Conservation (phyloP, 92 coral and sea anemone genomes). For the Anthopleura xanthogrammica region DNA sequence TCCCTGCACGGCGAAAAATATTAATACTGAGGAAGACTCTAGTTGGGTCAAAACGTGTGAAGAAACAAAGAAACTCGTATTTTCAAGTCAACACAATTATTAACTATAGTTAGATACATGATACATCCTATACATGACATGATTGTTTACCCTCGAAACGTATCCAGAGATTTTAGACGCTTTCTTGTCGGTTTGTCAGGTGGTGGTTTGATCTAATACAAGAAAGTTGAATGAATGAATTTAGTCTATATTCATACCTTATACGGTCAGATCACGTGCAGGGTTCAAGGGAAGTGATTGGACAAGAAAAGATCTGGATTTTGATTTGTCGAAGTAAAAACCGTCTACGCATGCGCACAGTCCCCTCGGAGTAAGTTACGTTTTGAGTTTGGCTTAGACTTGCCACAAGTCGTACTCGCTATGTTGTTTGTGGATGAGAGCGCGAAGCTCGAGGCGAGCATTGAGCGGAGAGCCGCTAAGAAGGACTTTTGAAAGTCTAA, state of each 20-base stretch:
- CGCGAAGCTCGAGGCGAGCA: too few relatives aligned
- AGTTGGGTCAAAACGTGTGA: not conserved
- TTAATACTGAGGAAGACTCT: too few relatives aligned
- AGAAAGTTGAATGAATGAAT: not conserved
- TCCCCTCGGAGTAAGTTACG: too few relatives aligned
- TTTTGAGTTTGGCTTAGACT: too few relatives aligned
- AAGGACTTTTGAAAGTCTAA: too few relatives aligned
- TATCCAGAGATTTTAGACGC: slow-evolving; percentile 73
- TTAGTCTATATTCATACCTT: not conserved
- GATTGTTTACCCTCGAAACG: slow-evolving; percentile 72
- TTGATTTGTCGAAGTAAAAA: not conserved
- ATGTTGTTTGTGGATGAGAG: too few relatives aligned
- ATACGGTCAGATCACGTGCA: not conserved
- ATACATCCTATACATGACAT: not conserved
- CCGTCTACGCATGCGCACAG: not conserved
- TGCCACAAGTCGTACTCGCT: too few relatives aligned
- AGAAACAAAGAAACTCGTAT: too few relatives aligned
- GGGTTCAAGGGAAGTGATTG: not conserved
- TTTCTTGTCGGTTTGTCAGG: slow-evolving; percentile 37
- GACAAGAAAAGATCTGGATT: not conserved
- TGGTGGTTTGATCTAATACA: not conserved
- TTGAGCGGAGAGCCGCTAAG: too few relatives aligned
- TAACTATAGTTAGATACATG: not conserved
- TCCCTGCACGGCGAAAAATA: too few relatives aligned
- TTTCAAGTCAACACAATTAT: too few relatives aligned